Conservation (phyloP, 1,140 invertebrate genomes). For the Zophobas atratus region DNA sequence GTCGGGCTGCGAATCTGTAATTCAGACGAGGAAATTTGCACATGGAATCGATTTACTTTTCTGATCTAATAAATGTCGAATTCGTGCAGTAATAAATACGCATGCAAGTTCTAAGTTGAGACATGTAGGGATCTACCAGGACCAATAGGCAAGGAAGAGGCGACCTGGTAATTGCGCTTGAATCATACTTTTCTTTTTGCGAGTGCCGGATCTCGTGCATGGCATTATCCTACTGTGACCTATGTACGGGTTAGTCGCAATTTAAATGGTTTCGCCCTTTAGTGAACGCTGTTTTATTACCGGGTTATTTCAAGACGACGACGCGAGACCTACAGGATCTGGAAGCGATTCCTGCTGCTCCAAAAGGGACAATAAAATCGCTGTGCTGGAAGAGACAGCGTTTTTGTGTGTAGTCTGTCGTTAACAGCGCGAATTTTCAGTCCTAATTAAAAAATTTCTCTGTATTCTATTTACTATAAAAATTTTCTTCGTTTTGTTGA, state of each 20-base stretch:
- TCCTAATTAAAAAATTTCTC: no score
- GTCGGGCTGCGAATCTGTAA: not conserved
- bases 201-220: constrained; percentile 14
- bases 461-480: no score
- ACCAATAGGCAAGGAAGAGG: constrained; percentile 5
- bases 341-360: no score
- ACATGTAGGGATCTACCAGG: constrained; percentile 21
- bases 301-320: constrained; percentile 20
- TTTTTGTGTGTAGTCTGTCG: no score
- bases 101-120: constrained; percentile 33
- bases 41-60: constrained; percentile 35
- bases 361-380: no score
- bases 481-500: no score
- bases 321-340: not conserved
- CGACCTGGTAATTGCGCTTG: constrained; percentile 21
- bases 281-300: constrained; percentile 33
- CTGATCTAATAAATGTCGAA: constrained; percentile 22
- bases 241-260: constrained; percentile 31
- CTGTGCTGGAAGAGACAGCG: no score
- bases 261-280: constrained; percentile 36
- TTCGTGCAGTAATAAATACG: constrained; percentile 36
- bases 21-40: constrained; percentile 16
- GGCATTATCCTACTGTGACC: constrained; percentile 30
- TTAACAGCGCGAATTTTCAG: no score
- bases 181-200: constrained; percentile 25